phyloP scores from a whole-genome alignment of 2,888 invertebrate genomes.

The Leptura quadrifasciata region DNA sequence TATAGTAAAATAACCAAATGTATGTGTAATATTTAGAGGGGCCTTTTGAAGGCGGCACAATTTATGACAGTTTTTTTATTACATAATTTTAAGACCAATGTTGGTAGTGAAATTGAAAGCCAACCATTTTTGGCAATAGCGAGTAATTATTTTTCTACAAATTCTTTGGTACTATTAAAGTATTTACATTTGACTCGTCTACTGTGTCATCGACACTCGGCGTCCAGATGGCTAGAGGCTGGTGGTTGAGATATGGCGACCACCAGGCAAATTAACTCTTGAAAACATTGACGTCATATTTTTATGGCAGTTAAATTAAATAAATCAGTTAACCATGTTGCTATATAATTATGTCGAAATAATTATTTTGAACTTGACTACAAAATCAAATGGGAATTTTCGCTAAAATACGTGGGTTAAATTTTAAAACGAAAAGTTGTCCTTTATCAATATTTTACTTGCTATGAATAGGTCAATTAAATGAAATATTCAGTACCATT shows the following conservation, averaged over 20 bases:
- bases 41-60: no score
- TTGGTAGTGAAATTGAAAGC: neutral
- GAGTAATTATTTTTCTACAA: neutral
- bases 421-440: no score
- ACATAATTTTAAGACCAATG: constrained; percentile 7
- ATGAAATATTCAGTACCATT: no score
- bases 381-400: no score
- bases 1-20: no score
- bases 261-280: constrained; percentile 2
- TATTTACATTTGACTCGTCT: neutral
- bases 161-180: neutral
- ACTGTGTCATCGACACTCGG: constrained; percentile 6
- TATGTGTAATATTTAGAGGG: no score
- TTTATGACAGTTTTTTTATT: no score
- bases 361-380: neutral
- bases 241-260: neutral
- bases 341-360: neutral
- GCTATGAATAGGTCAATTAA: no score
- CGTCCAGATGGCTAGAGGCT: neutral
- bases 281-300: neutral
- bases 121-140: neutral
- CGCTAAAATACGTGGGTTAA: no score
- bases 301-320: constrained; percentile 4
- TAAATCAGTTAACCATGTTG: neutral
- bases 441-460: no score